A percentile compares a stretch with the other conserved stretches of the same genome.
These are phyloP conservation scores for Phytoseiulus persimilis DNA, from an alignment of 2,888 invertebrate genomes.

Conservation along the genomic window DNA sequence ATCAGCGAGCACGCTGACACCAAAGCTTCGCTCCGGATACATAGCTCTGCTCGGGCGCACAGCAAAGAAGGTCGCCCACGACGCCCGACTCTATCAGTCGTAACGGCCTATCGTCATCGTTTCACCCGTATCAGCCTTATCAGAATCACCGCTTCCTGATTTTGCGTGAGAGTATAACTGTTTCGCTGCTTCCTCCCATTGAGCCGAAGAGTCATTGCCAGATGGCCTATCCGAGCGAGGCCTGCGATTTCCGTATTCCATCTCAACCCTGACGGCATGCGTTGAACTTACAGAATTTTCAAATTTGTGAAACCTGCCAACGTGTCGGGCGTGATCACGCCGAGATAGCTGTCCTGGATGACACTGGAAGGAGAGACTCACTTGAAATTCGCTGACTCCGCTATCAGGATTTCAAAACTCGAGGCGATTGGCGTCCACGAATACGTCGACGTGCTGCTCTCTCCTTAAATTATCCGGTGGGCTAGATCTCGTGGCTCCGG, in stretches of 20 bases:
- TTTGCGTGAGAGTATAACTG: neutral
- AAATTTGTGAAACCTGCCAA: conserved; percentile 26
- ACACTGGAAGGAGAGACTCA: neutral
- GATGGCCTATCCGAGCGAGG: too few species aligned
- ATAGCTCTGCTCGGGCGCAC: neutral
- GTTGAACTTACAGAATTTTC: conserved; percentile 17
- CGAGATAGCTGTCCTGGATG: conserved; percentile 20
- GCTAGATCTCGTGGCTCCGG: too few species aligned
- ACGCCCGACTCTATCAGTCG: neutral
- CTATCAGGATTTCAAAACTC: too few species aligned
- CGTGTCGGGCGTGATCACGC: conserved; percentile 29
- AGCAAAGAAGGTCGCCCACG: neutral
- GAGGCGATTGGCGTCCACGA: too few species aligned
- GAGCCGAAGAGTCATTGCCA: too few species aligned
- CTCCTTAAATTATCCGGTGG: too few species aligned
- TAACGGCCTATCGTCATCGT: neutral
- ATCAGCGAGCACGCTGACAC: neutral
- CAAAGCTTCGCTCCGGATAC: neutral
- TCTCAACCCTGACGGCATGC: too few species aligned
- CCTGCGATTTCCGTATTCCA: too few species aligned
- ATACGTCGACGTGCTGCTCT: too few species aligned
- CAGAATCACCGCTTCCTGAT: neutral
- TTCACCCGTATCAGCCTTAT: neutral
- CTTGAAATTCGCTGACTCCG: too few species aligned
- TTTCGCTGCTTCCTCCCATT: too few species aligned